phyloP scores from a whole-genome alignment of 2,113 vertebrate species.

The Crocuta crocuta region DNA sequence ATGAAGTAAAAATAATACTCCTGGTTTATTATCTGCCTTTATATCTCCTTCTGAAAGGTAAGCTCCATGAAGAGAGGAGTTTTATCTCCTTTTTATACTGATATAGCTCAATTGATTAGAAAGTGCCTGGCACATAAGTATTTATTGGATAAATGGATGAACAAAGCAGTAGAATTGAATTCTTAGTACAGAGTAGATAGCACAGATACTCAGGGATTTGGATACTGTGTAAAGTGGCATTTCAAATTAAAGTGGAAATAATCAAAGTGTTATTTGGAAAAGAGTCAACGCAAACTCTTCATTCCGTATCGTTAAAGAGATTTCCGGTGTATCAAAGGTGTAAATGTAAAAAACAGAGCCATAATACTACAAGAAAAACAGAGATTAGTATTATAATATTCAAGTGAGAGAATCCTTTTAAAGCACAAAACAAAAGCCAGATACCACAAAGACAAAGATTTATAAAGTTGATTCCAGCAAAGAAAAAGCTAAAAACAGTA shows the following conservation, averaged over 20 bases:
- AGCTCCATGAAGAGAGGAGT: not conserved
- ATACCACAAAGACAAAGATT: not conserved
- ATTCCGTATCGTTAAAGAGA: not conserved
- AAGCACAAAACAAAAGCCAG: not conserved
- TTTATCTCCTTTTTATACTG: not conserved
- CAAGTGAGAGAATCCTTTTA: not conserved
- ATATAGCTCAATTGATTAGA: not conserved
- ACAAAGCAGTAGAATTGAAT: not conserved
- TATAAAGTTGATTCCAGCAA: not conserved
- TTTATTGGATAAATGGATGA: not conserved
- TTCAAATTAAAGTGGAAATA: not conserved
- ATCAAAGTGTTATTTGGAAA: not conserved
- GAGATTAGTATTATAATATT: not conserved
- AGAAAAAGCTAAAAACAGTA: not conserved
- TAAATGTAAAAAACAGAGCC: not conserved
- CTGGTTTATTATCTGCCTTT: not conserved
- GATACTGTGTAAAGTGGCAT: not conserved
- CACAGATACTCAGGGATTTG: not conserved
- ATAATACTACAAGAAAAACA: not conserved
- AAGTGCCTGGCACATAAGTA: not conserved
- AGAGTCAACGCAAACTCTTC: not conserved
- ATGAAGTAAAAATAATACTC: constrained; percentile 3
- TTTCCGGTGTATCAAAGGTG: not conserved
- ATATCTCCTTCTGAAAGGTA: not conserved
- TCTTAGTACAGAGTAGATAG: not conserved